phyloP scores from a whole-genome alignment of 92 coral and sea anemone genomes.

The Phenganax stokvisi region DNA sequence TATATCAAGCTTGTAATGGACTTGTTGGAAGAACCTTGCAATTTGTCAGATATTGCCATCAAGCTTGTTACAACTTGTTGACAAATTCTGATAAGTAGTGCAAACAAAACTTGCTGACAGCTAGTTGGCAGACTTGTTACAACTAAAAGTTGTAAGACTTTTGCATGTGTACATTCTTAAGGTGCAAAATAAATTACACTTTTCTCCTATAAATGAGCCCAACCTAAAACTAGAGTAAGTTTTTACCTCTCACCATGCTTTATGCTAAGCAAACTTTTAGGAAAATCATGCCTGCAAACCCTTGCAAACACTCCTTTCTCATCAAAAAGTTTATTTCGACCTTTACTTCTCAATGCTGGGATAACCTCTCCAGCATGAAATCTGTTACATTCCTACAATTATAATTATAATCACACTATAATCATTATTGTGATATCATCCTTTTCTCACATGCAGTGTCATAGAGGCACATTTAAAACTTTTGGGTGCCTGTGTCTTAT shows the following conservation, averaged over 20 bases:
- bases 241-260: constrained; percentile 58
- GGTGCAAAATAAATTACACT: too few species aligned
- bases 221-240: background rate
- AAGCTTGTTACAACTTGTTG: too few species aligned
- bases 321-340: constrained; percentile 56
- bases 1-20: too few species aligned
- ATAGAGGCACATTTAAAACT: too few species aligned
- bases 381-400: constrained; percentile 48
- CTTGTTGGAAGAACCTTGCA: too few species aligned
- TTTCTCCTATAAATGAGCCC: background rate
- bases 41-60: too few species aligned
- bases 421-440: background rate
- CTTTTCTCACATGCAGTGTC: background rate
- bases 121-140: too few species aligned
- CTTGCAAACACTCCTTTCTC: constrained; percentile 61
- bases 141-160: too few species aligned
- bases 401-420: background rate
- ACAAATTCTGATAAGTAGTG: too few species aligned
- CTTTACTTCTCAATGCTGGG: constrained; percentile 57
- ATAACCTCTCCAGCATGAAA: constrained; percentile 71
- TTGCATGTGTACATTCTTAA: too few species aligned
- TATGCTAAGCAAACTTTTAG: constrained; percentile 52
- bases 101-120: too few species aligned
- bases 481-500: too few species aligned
- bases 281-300: constrained; percentile 59